Base-by-base conservation (phyloP, 2,113 vertebrate species). In the Dolichallabes microphthalmus region DNA sequence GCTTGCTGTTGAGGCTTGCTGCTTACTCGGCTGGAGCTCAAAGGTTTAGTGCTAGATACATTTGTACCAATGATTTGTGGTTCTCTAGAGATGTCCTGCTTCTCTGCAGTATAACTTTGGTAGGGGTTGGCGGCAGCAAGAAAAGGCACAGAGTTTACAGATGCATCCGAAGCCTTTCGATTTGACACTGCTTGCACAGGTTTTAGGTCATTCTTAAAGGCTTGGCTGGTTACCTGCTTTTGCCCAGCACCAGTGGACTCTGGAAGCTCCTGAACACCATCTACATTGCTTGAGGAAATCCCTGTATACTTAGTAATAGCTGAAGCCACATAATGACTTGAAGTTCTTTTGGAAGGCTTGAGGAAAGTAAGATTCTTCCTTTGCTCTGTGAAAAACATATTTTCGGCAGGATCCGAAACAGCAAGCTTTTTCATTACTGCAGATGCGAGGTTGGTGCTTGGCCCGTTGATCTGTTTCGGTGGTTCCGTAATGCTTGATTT, bases 251-350 rank as follows among this genome's bases (percentile, higher is more conserved):
- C 32, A 50, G 83, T 69, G 8, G 87, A 89, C 25, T 91, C 90
- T 10, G 86, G 60, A 27, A 71, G 10, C 1, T 76, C 88, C 20
- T 86, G 85, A 73, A 81, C 82, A 45, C 1, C 82, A 73, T 35
- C 87, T 30, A 87, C 87, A 88, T 90, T 91, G 68, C 55, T 82
- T 13, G 87, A 68, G 17, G 90, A 77, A 78, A 82, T 91, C 35
- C 88, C 81, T 92, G 89, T 92, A 32, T 95, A 92, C 92, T 93
- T 97, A 87, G 93, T 90, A 88, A 98, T 96, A 57, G 96, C 96
- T 82, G 97, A 97, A 2, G 97, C 97, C 88, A 99, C 94, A 1
- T 99, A 97, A 79, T 97, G 97, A 90, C 97, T 98, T 68, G 97
- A 98, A 0, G 97, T 98, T 91, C 96, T 95, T 80, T 95, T 95